Evolutionary conservation across 2,113 vertebrate species (phyloP), one percentile per base, ranked within the genome.

Genomic region (Lipotes vexillifer): DNA sequence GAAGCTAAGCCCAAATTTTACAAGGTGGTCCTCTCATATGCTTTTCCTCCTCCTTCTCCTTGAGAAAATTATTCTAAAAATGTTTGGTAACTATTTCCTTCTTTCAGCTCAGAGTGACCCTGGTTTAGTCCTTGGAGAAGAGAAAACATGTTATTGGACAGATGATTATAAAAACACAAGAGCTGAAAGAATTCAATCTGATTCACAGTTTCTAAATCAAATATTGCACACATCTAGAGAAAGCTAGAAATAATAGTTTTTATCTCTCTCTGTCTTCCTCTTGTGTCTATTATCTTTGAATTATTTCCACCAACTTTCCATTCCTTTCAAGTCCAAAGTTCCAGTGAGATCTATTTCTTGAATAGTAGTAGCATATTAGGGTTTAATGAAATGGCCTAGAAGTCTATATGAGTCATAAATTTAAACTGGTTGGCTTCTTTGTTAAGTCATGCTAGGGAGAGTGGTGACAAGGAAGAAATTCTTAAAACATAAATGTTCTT

Each of bases 181-280:
- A 71, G 13, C 57, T 83, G 33, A 91, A 80, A 94, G 49, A 97
- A 95, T 97, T 96, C 49, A 94, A 80, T 97, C 86, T 1, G 59
- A 72, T 38, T 69, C 61, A 65, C 10, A 41, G 69, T 97, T 98
- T 98, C 95, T 96, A 98, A 97, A 97, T 97, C 86, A 97, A 74
- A 66, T 49, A 59, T 36, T n/a, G 46, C 0, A 63, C 9, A 38
- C 38, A 80, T 82, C 2, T 44, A 90, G 92, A 96, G 69, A 97
- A 97, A 97, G 97, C 89, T 38, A 74, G 59, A 86, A 59, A 74
- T 68, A 83, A 75, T 55, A 91, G n/a, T 44, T 96, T 97, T 89
- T 95, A 41, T 96, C 82, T 83, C 49, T 97, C 14, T 89, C 46
- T 66, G 2, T 46, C 93, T 97, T 91, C 63, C 41, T 71, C 57